These are phyloP conservation scores for Drosophila pseudoananassae DNA, from an alignment of 1,140 invertebrate species.

Conservation along the genomic window DNA sequence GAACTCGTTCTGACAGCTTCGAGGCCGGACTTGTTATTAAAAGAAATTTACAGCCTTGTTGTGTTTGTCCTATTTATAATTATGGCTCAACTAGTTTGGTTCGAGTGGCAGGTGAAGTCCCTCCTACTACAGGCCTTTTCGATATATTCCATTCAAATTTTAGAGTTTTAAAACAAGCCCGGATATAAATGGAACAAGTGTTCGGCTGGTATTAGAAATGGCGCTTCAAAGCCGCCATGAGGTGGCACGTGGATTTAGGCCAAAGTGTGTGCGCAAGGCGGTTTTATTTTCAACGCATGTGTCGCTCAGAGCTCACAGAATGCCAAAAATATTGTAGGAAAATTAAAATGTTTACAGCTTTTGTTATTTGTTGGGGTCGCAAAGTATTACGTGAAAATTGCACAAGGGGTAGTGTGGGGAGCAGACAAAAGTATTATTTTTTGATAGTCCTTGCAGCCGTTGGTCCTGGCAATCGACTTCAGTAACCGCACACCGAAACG, in stretches of 20 bases:
- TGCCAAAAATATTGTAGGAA: constrained; percentile 71
- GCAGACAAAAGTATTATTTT: constrained; percentile 78
- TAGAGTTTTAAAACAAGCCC: not conserved
- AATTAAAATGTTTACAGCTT: constrained; percentile 81
- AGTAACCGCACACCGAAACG: constrained; percentile 27
- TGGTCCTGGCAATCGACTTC: constrained; percentile 46
- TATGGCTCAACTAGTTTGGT: constrained; percentile 8
- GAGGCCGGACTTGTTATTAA: constrained; percentile 66
- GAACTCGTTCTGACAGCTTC: constrained; percentile 35
- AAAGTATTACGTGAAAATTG: constrained; percentile 71
- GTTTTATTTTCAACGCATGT: constrained; percentile 67
- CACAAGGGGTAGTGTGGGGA: constrained; percentile 10
- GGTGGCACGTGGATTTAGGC: constrained; percentile 4
- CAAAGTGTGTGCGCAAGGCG: constrained; percentile 17
- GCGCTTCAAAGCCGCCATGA: not conserved
- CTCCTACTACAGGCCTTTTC: no score
- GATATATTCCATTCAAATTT: not conserved
- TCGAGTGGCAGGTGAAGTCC: constrained; percentile 44
- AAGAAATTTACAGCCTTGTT: constrained; percentile 61
- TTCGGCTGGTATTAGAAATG: not conserved
- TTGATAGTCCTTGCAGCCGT: constrained; percentile 73
- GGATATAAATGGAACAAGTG: not conserved
- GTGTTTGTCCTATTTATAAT: constrained; percentile 47
- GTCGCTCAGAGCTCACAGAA: constrained; percentile 51
- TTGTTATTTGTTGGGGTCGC: constrained; percentile 64